A percentile compares a stretch with the other conserved stretches of the same genome.
These are phyloP conservation scores for Allolobophora icterica DNA, from an alignment of 2,888 invertebrate species.

Conservation along the genomic window DNA sequence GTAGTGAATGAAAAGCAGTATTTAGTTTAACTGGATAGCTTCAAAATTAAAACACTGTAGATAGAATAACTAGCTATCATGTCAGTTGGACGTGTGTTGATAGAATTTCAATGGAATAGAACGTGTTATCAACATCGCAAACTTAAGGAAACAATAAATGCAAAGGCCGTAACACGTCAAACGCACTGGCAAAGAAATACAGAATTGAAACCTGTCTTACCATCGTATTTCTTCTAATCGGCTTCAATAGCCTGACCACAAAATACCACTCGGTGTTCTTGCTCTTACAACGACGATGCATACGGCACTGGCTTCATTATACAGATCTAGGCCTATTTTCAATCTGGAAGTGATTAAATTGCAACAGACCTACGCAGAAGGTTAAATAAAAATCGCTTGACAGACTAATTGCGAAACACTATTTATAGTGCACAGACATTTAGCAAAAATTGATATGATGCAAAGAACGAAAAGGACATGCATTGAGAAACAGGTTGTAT, in stretches of 20 bases:
- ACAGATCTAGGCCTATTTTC: too few species aligned
- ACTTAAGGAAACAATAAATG: not conserved
- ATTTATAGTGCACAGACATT: not conserved
- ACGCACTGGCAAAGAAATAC: not conserved
- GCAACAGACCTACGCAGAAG: not conserved
- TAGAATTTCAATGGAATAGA: not conserved
- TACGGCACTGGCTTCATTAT: too few species aligned
- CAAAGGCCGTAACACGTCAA: not conserved
- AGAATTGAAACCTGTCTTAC: not conserved
- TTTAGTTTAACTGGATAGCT: too few species aligned
- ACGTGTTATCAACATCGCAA: not conserved
- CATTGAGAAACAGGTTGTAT: not conserved
- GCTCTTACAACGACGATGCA: too few species aligned
- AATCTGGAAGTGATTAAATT: not conserved
- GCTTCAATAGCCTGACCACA: too few species aligned
- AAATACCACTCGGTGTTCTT: too few species aligned
- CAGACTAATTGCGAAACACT: not conserved
- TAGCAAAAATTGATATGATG: not conserved
- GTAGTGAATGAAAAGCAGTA: too few species aligned
- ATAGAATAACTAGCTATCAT: too few species aligned
- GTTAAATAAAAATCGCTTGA: not conserved
- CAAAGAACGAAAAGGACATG: not conserved
- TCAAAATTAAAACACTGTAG: too few species aligned
- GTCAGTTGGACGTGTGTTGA: too few species aligned
- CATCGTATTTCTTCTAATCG: too few species aligned